These are phyloP conservation scores for Passer montanus DNA, from an alignment of 2,113 vertebrate species.

Conservation along the genomic window DNA sequence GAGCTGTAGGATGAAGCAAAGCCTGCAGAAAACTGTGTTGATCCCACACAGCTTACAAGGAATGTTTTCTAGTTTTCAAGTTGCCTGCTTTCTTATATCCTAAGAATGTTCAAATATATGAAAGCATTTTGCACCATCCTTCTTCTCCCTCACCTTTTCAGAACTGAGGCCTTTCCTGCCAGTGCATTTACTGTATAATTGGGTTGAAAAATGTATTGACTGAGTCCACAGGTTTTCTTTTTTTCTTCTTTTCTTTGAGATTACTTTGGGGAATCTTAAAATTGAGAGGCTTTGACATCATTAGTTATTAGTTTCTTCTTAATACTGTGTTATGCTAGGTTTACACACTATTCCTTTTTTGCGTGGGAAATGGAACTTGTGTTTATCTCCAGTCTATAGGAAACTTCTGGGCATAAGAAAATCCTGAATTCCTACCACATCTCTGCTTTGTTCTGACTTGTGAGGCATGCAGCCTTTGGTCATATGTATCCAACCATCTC, in stretches of 20 bases:
- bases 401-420: conserved; percentile 33
- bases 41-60: conserved; percentile 44
- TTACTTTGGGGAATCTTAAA: conserved; percentile 12
- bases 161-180: conserved; percentile 52
- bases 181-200: conserved; percentile 50
- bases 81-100: conserved; percentile 59
- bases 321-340: background rate
- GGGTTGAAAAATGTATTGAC: conserved; percentile 4
- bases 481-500: background rate
- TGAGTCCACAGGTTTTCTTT: conserved; percentile 17
- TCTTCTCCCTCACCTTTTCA: conserved; percentile 49
- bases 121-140: conserved; percentile 65
- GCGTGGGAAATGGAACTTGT: background rate
- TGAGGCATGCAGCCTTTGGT: conserved; percentile 30
- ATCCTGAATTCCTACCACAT: conserved; percentile 15
- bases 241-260: background rate
- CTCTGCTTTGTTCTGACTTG: conserved; percentile 55
- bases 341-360: background rate
- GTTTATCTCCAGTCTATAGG: background rate
- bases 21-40: conserved; percentile 16
- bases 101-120: conserved; percentile 69
- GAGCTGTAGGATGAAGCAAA: conserved; percentile 63
- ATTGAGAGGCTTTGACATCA: background rate
- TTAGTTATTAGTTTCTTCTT: background rate
- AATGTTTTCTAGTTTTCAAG: conserved; percentile 36